Evolutionary conservation across 2,113 vertebrate species (phyloP), one percentile per base, ranked within the genome.

Genomic region (Machaerirhynchus nigripectus): DNA sequence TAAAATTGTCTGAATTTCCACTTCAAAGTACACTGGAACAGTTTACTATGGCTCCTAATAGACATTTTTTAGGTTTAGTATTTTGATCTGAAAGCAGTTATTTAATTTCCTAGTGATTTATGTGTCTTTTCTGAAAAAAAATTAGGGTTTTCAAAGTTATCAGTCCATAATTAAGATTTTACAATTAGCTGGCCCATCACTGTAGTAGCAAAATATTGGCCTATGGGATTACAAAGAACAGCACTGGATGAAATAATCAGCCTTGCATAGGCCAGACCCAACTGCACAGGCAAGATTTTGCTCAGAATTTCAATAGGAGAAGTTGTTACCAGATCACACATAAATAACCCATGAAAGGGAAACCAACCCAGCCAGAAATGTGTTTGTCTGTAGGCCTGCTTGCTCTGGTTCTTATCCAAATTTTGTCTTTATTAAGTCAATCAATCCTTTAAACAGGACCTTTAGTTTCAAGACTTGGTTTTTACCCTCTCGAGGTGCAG

Each of bases 1-100:
- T 88, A 85, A 91, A 97, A 84, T 94, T 96, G 63, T 91, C 95
- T 96, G 87, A 95, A 94, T 85, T 95, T 96, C 80, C 92, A 93
- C 87, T 97, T 97, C 93, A 93, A 95, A 94, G 94, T 94, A 70
- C 67, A 74, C 53, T 90, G 90, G 80, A 69, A 90, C 75, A 85
- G 86, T 87, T 95, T 96, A 96, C 93, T 95, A 46, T 75, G 30
- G 53, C 40, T 77, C 33, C 70, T 87, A 84, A 90, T 96, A 96
- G 86, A 91, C 53, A 87, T 90, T 84, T 84, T 95, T 86, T 91
- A 88, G 61, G 23, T 94, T 90, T 94, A 52, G 15, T 78, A 63
- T 97, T 94, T 97, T 94, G 81, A 87, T 97, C 49, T 96, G 69
- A 85, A 96, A 97, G 89, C 37, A 74, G 60, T 85, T 94, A 93